Evolutionary conservation across 1,140 invertebrate species (phyloP), one percentile per base, ranked within the genome.

Genomic region (Procambarus virginalis): DNA sequence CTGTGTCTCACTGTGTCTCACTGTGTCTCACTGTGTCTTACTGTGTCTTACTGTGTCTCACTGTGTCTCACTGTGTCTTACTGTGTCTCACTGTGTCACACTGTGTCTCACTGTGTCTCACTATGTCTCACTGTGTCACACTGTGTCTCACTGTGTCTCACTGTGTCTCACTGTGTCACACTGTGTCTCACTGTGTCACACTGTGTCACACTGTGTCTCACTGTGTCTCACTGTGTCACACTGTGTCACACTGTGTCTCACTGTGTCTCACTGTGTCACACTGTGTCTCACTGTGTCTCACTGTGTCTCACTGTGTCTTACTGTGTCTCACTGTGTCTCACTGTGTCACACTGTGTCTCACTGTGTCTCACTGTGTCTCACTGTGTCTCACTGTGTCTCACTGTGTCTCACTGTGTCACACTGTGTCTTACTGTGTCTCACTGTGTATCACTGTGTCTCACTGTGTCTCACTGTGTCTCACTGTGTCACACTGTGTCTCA

Each of bases 381-480:
- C 34, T 77, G 4, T 45, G 12, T 77, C 75, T 77, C 34, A 4
- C 3, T 45, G 12, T 77, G 12, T 77, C 75, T 77, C 75, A 22
- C 75, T 77, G 12, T 77, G 12, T 77, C 75, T 77, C 75, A 22
- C 75, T 77, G 12, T 77, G 12, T 77, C 75, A 22, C 75, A 22
- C 75, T 77, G 20, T 77, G 20, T 77, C 75, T 4, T 22, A 22
- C 75, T 77, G 20, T 77, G 34, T 77, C 75, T 4, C 75, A 22
- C 75, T 77, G 34, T 77, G 20, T 77, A 4, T 49, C 3, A 48
- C 77, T 49, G 6, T 79, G 12, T 79, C 77, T 51, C 77, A 48
- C 77, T 79, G 45, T 79, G 9, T 51, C 48, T 51, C 77, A 48
- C 77, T 79, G 45, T 79, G 45, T 79, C 77, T 79, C 77, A 48